Percentiles rank a stretch among this genome's conserved stretches.
Evolutionary conservation across 2,888 invertebrate species (phyloP).

Genomic region (Caenorhabditis panamensis): DNA sequence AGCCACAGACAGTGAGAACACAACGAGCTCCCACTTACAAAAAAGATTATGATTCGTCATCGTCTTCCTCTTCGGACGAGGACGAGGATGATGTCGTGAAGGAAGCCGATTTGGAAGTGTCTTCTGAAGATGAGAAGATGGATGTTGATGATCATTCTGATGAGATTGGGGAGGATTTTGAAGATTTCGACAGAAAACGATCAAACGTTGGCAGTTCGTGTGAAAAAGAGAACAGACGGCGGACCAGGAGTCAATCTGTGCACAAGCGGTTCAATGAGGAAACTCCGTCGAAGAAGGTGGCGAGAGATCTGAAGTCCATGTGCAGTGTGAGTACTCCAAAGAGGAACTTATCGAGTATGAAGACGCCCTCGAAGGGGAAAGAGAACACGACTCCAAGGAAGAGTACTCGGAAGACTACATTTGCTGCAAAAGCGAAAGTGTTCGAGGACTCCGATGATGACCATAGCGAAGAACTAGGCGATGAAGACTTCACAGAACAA

Average conservation of each 20-base stretch:
- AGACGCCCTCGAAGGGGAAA: background rate
- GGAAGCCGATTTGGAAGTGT: background rate
- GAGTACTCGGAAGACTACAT: background rate
- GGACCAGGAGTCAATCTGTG: constrained; percentile 20
- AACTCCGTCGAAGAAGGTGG: constrained; percentile 38
- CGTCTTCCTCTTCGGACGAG: constrained; percentile 22
- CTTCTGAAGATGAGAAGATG: constrained; percentile 3
- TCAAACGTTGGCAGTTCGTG: background rate
- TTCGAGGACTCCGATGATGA: constrained; percentile 2
- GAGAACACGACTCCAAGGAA: constrained; percentile 25
- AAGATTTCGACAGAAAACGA: background rate
- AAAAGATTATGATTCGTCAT: constrained; percentile 1
- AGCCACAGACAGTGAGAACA: background rate
- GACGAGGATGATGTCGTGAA: constrained; percentile 22
- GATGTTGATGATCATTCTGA: constrained; percentile 25
- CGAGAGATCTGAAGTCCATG: constrained; percentile 15
- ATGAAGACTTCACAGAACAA: background rate
- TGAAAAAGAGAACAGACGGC: constrained; percentile 29
- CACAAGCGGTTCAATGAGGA: background rate
- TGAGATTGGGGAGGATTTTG: constrained; percentile 30
- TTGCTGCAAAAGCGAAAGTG: too few relatives aligned
- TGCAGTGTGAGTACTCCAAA: constrained; percentile 11
- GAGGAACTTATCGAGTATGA: constrained; percentile 5
- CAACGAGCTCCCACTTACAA: constrained; percentile 6
- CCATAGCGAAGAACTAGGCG: constrained; percentile 9